phyloP scores from a whole-genome alignment of 2,113 vertebrate species.

The Nothoprocta perdicaria region DNA sequence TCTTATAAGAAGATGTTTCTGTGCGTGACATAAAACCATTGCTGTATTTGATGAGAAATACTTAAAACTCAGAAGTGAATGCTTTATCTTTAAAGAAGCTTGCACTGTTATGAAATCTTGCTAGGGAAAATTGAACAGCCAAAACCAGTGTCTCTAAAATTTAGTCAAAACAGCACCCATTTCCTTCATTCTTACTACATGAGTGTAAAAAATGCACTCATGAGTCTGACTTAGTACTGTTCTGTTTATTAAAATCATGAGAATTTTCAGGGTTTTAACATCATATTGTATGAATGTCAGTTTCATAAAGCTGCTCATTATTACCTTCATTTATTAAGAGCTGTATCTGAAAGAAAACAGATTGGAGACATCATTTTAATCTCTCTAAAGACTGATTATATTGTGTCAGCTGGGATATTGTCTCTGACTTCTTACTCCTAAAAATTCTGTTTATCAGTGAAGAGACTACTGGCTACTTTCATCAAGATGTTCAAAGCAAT shows the following conservation, averaged over 20 bases:
- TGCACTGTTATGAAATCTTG: not conserved
- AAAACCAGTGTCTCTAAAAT: not conserved
- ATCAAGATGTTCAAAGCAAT: not conserved
- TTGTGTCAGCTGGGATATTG: not conserved
- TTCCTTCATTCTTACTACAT: too few relatives aligned
- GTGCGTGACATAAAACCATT: not conserved
- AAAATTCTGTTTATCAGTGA: not conserved
- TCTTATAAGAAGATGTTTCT: fast-evolving
- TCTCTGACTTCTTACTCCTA: not conserved
- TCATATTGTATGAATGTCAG: not conserved
- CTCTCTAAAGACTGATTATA: not conserved
- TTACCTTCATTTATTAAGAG: not conserved
- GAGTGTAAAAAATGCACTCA: too few relatives aligned
- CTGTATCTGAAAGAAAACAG: not conserved
- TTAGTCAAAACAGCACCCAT: not conserved
- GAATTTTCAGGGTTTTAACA: not conserved
- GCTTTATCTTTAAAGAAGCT: not conserved
- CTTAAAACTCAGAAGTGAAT: not conserved
- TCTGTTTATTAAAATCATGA: not conserved
- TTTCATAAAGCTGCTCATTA: not conserved
- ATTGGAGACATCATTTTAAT: not conserved
- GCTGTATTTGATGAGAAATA: not conserved
- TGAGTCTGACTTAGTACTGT: not conserved
- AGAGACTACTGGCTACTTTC: not conserved
- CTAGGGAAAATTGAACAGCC: not conserved